Conservation (phyloP, 2,797 vertebrate genomes). For the Crotalus adamanteus region DNA sequence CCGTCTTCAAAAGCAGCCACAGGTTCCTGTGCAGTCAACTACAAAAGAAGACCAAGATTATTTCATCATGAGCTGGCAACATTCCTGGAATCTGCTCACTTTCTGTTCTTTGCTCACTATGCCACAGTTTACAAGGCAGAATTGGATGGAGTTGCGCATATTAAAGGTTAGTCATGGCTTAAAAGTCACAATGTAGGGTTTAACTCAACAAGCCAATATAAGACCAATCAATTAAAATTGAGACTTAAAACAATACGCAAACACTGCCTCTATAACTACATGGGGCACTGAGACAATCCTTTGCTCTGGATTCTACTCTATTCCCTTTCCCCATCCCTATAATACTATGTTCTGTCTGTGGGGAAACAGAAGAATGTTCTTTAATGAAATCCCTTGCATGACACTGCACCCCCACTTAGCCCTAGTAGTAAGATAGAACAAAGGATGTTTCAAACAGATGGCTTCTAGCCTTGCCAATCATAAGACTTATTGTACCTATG, state of each 20-base stretch:
- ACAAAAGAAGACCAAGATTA: neutral
- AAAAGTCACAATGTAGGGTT: neutral
- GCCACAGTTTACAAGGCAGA: neutral
- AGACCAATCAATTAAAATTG: neutral
- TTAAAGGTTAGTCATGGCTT: neutral
- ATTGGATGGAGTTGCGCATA: neutral
- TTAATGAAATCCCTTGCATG: neutral
- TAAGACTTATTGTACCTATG: neutral
- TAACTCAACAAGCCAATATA: neutral
- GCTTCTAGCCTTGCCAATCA: neutral
- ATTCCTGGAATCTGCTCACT: neutral
- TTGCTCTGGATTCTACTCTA: neutral
- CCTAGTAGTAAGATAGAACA: neutral
- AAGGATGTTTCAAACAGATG: neutral
- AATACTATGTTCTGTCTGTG: neutral
- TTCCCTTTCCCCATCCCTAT: neutral
- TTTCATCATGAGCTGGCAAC: neutral
- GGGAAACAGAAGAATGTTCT: neutral
- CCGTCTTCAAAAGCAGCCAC: conserved; percentile 15
- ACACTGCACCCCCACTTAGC: too few relatives aligned
- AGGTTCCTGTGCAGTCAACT: conserved; percentile 6
- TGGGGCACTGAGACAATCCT: neutral
- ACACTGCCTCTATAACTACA: neutral
- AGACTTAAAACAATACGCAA: neutral
- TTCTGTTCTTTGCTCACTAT: neutral